phyloP scores from a whole-genome alignment of 2,888 invertebrate genomes.

The Pristionchus fissidentatus region DNA sequence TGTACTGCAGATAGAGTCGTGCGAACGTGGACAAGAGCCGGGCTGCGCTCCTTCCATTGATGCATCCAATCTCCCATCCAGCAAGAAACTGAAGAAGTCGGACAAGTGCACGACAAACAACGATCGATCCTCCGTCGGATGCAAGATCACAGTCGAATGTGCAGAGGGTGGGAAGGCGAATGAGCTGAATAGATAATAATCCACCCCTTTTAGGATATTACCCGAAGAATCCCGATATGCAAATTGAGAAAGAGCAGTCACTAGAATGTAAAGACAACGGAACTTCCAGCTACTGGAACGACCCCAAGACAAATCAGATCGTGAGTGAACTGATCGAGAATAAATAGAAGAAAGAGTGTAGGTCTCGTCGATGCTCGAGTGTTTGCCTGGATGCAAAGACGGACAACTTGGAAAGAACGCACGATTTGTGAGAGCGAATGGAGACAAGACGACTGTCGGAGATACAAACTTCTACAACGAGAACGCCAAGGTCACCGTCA shows the following conservation, averaged over 20 bases:
- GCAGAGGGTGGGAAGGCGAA: background rate
- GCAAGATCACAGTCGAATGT: conserved; percentile 2
- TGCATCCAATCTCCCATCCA: background rate
- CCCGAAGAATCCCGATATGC: background rate
- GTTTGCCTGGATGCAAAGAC: conserved; percentile 40
- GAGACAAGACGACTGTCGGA: background rate
- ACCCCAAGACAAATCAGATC: background rate
- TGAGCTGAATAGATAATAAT: background rate
- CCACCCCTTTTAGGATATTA: conserved; percentile 26
- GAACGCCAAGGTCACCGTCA: background rate
- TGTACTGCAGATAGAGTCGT: background rate
- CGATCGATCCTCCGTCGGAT: conserved; percentile 12
- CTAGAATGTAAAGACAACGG: conserved; percentile 32
- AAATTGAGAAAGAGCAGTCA: background rate
- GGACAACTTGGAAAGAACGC: background rate
- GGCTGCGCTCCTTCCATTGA: conserved; percentile 26
- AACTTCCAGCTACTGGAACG: conserved; percentile 38
- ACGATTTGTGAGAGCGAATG: background rate
- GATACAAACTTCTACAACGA: background rate
- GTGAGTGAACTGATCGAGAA: background rate
- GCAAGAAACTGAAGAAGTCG: background rate
- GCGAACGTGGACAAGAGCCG: conserved; percentile 1
- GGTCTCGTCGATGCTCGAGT: conserved; percentile 5
- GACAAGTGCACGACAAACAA: conserved; percentile 13
- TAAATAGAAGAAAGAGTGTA: background rate